Conservation (phyloP, 2,113 vertebrate species). For the Galeopterus variegatus region DNA sequence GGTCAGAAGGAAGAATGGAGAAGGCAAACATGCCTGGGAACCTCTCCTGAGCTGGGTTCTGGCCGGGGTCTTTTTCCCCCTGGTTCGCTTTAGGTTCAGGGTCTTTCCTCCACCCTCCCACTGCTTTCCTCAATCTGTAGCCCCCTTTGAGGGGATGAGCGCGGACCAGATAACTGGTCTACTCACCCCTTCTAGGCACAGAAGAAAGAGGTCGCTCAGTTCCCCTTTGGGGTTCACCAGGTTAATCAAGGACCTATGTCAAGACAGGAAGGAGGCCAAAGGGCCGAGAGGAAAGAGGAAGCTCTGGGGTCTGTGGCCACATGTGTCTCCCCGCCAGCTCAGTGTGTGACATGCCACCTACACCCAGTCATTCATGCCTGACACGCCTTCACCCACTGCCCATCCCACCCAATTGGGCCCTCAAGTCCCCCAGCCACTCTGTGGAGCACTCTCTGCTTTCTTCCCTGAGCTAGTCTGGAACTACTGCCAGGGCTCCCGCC, state of each 20-base stretch:
- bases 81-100: background rate
- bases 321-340: background rate
- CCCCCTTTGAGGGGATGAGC: too few relatives aligned
- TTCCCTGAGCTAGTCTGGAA: slow-evolving; percentile 10
- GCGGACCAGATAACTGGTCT: background rate
- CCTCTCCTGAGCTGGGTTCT: background rate
- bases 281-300: background rate
- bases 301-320: background rate
- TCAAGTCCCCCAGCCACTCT: background rate
- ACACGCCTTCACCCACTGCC: background rate
- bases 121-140: background rate
- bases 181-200: background rate
- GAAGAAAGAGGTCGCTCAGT: background rate
- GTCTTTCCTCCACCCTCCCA: background rate
- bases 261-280: slow-evolving; percentile 52
- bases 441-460: background rate
- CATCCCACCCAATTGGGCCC: background rate
- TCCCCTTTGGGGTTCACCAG: background rate
- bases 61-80: background rate
- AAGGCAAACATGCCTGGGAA: background rate
- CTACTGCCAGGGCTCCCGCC: slow-evolving; percentile 18
- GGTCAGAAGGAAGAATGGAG: background rate
- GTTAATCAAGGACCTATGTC: background rate
- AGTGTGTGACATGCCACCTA: background rate
- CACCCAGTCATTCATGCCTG: background rate